Evolutionary conservation across 2,797 vertebrate species (phyloP), one percentile per base, ranked within the genome.

Genomic region (Lophius americanus): DNA sequence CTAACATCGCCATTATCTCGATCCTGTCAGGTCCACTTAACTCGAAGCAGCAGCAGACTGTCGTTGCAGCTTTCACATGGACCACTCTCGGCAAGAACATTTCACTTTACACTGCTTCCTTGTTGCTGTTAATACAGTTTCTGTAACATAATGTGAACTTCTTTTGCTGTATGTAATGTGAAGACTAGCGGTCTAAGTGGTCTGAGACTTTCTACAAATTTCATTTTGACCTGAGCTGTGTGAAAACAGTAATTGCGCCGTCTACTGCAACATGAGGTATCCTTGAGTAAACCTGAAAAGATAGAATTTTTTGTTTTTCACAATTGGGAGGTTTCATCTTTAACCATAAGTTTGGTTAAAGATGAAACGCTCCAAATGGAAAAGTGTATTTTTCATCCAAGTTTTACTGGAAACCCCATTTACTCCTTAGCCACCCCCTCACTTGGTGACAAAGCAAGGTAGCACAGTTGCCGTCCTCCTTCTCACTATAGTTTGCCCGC

Each of bases 11-110:
- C 60, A 82, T 83, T 68, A 73, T 73, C 60, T 79, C 51, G 50
- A 14, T 55, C 57, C 76, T 78, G 82, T 58, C 60, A 37, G 63
- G 80, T 58, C 71, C 66, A 76, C 64, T 76, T 83, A 77, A 76
- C 61, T 76, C 81, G 71, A 64, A 50, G 55, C 57, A 75, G 69
- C 60, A 65, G 68, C 71, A 73, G 56, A 59, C 53, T 47, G 75
- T 79, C 70, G 62, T 63, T 60, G n/a, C 49, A 67, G 73, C 57
- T 61, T 71, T 42, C 60, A 73, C 52, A 38, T 48, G 68, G 64
- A 71, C 65, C 73, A 56, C 32, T 73, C 70, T 79, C 75, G 62
- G 61, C 51, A 51, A 71, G 14, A 47, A 51, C 58, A 50, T 59
- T 79, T 64, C 63, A 78, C 23, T 23, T 73, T 70, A 70, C 56